Conservation (phyloP, 1,140 invertebrate genomes). For the Hesperophylax magnus region DNA sequence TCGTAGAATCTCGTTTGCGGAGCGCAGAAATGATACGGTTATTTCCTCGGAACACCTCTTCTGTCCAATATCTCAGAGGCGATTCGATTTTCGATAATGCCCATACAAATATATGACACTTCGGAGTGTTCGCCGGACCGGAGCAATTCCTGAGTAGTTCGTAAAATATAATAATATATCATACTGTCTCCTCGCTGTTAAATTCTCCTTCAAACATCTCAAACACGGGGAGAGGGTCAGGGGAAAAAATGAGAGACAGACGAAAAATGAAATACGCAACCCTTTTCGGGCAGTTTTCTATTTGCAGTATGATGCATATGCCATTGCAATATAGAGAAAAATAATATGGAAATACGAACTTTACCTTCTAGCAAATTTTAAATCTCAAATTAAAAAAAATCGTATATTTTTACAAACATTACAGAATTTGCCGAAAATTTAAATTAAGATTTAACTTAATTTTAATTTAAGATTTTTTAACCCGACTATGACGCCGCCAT, state of each 20-base stretch:
- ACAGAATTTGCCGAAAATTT: too few relatives aligned
- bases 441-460: too few relatives aligned
- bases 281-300: neutral
- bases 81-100: conserved; percentile 13
- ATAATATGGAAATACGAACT: neutral
- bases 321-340: neutral
- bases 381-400: too few relatives aligned
- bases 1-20: too few relatives aligned
- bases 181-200: conserved; percentile 12
- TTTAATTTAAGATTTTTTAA: too few relatives aligned
- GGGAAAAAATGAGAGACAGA: conserved; percentile 19
- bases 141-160: neutral
- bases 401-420: too few relatives aligned
- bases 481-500: too few relatives aligned
- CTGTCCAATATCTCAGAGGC: too few relatives aligned
- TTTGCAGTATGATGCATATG: neutral
- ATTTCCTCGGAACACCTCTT: too few relatives aligned
- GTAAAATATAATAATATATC: conserved; percentile 27
- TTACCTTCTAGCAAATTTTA: neutral
- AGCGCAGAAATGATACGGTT: too few relatives aligned
- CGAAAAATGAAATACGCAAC: conserved; percentile 36
- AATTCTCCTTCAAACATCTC: conserved; percentile 28
- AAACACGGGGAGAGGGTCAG: conserved; percentile 33
- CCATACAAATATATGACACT: conserved; percentile 14
- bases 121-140: conserved; percentile 11